Evolutionary conservation across 2,113 vertebrate genomes (phyloP).

Genomic region (Cyrtonyx montezumae): DNA sequence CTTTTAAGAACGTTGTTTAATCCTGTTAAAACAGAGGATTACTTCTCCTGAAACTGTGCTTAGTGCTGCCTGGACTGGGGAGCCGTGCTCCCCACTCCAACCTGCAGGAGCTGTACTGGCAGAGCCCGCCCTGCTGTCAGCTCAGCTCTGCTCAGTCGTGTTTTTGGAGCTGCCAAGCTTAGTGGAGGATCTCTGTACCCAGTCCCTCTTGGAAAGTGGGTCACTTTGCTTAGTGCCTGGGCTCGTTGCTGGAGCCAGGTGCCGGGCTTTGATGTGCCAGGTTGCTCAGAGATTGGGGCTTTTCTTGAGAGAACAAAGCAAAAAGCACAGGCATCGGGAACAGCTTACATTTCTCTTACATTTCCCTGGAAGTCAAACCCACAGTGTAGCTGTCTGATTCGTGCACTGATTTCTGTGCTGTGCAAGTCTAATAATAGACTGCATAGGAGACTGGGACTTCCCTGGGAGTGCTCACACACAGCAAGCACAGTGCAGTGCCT

Average conservation of each 20-base stretch:
- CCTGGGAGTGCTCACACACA: background rate
- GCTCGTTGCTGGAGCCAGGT: background rate
- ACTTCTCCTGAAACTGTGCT: background rate
- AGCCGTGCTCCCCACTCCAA: background rate
- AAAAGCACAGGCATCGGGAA: background rate
- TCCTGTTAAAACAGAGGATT: constrained; percentile 54
- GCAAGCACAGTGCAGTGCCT: background rate
- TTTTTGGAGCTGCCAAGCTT: background rate
- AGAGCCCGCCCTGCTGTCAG: background rate
- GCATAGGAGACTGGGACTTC: background rate
- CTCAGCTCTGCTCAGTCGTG: background rate
- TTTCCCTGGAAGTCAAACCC: constrained; percentile 44
- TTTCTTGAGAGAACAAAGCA: constrained; percentile 9
- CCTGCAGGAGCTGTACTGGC: background rate
- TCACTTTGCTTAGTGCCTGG: background rate
- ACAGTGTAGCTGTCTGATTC: background rate
- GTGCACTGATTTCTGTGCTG: constrained; percentile 6
- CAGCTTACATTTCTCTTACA: background rate
- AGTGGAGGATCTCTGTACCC: background rate
- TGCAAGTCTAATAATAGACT: constrained; percentile 22
- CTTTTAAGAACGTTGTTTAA: constrained; percentile 37
- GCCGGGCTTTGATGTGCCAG: background rate
- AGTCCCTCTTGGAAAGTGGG: background rate
- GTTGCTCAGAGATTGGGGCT: background rate
- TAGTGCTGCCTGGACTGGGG: background rate